Evolutionary conservation across 2,113 vertebrate species (phyloP).

Genomic region (Murina feae): DNA sequence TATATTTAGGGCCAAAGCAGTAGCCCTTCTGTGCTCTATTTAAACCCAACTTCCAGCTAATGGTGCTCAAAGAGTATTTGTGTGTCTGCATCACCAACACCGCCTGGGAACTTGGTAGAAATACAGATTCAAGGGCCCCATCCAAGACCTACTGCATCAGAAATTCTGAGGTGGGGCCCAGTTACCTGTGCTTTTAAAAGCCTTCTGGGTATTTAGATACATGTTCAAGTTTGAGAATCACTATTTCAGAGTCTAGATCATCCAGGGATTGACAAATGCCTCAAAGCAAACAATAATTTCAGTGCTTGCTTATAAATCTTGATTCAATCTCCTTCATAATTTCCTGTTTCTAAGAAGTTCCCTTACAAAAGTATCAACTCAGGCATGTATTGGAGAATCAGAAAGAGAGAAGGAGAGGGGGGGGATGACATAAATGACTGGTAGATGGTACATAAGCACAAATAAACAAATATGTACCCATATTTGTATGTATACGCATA

Average conservation of each 20-base stretch:
- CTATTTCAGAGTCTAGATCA: not conserved
- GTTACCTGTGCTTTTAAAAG: not conserved
- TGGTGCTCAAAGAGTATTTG: not conserved
- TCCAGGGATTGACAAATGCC: not conserved
- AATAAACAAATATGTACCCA: not conserved
- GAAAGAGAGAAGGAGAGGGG: not conserved
- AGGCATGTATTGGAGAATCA: not conserved
- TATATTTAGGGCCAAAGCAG: not conserved
- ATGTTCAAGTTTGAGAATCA: not conserved
- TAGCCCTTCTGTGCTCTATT: not conserved
- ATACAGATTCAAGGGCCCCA: not conserved
- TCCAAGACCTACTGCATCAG: not conserved
- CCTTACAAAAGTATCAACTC: not conserved
- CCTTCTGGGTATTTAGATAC: not conserved
- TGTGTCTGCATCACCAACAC: not conserved
- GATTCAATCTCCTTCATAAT: not conserved
- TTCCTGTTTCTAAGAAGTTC: not conserved
- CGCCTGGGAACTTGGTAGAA: not conserved
- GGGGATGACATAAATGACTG: not conserved
- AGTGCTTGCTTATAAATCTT: not conserved
- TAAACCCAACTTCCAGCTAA: not conserved
- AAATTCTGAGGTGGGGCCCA: not conserved
- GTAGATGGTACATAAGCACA: not conserved
- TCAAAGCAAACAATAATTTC: not conserved
- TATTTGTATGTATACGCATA: not conserved